Conservation (phyloP, 2,113 vertebrate species). For the Takifugu bimaculatus region DNA sequence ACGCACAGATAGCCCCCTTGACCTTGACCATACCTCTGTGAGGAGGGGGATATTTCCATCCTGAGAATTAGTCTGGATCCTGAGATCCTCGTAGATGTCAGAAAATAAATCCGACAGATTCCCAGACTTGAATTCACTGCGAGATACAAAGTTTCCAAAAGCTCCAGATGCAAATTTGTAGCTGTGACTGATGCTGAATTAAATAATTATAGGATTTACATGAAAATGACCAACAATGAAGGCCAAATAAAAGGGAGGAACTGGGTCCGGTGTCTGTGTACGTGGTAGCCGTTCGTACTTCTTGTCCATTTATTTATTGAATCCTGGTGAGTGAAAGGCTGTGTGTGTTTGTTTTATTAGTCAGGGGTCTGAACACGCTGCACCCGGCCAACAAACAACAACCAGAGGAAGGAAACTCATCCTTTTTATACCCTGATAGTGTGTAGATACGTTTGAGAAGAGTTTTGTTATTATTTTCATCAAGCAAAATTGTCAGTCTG, state of each 20-base stretch:
- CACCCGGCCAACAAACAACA: too few species aligned
- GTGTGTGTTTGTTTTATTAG: conserved; percentile 4
- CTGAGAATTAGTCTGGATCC: conserved; percentile 63
- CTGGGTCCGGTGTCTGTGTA: too few species aligned
- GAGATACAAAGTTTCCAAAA: conserved; percentile 25
- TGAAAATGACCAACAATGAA: not conserved
- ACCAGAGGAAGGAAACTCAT: too few species aligned
- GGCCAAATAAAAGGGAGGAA: not conserved
- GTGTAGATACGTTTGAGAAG: too few species aligned
- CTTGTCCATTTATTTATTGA: conserved; percentile 14
- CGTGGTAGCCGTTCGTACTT: conserved; percentile 28
- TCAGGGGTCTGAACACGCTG: too few species aligned
- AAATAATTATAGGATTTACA: not conserved
- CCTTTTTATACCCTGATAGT: too few species aligned
- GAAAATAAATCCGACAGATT: conserved; percentile 49
- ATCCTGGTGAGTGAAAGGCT: conserved; percentile 30
- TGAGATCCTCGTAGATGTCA: conserved; percentile 52
- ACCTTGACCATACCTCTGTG: conserved; percentile 54
- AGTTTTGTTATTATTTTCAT: too few species aligned
- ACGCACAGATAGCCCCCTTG: conserved; percentile 66
- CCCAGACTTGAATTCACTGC: conserved; percentile 26
- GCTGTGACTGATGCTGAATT: conserved; percentile 34
- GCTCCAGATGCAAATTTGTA: conserved; percentile 33
- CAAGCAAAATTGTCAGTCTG: too few species aligned
- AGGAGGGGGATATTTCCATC: conserved; percentile 73